Evolutionary conservation across 2,797 vertebrate genomes (phyloP), one percentile per base, ranked within the genome.

Genomic region (Melanotaenia trifasciata): DNA sequence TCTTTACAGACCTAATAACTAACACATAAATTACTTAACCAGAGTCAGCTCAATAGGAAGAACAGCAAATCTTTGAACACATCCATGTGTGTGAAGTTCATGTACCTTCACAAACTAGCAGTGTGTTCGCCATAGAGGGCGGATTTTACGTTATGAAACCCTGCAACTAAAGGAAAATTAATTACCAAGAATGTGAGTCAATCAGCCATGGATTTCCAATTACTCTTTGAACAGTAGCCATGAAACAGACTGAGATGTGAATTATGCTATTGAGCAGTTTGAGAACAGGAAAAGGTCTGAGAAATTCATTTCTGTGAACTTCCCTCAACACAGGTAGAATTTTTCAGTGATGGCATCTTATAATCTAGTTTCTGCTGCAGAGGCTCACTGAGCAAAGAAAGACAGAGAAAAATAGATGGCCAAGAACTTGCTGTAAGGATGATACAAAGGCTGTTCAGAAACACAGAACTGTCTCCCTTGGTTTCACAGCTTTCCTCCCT

Each of bases 141-240:
- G 72, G 67, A 58, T 72, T 82, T 72, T 85, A 26, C 66, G 70
- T 78, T 78, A 79, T 77, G 63, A 50, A 75, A 78, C 70, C 70
- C 53, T 64, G 74, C 71, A 81, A 84, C 75, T 86, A 83, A 84
- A 71, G 76, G 54, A 81, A 91, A 93, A 92, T 90, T 81, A 90
- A 93, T 93, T 91, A 92, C 86, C 56, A 64, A 54, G 75, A 70
- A 81, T 80, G 79, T 83, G 79, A 90, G 86, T 90, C 89, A 90
- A 91, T 94, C 89, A 91, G 88, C 89, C 89, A 92, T 90, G 85
- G 86, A 87, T 91, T 93, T 93, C 93, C 87, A 89, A 93, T 94
- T 93, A 91, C 83, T 85, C 56, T 53, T 74, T 38, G 14, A 90
- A 90, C 70, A 64, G 70, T 74, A 65, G 61, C 69, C 70, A 86